phyloP scores from a whole-genome alignment of 2,113 vertebrate genomes.

The Nycticebus coucang region DNA sequence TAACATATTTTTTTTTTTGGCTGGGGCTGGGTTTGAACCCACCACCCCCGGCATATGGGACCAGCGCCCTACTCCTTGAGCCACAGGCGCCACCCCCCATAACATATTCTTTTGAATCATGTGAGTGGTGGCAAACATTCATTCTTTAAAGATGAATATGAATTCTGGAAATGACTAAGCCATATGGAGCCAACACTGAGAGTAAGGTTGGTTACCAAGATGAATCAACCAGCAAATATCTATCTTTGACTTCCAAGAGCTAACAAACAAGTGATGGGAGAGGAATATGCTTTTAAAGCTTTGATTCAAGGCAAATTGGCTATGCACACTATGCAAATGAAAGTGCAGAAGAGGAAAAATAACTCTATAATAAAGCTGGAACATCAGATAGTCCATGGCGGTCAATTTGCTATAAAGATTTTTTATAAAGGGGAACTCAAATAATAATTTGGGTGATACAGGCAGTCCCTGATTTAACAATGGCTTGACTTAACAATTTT shows the following conservation, averaged over 20 bases:
- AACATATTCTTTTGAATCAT: conserved; percentile 20
- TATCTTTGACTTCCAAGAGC: neutral
- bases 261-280: neutral
- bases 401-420: neutral
- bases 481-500: neutral
- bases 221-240: conserved; percentile 9
- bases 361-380: conserved; percentile 7
- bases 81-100: no score
- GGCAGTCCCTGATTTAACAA: neutral
- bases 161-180: neutral
- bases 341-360: neutral
- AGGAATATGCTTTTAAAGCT: neutral
- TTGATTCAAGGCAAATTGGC: neutral
- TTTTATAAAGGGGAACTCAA: neutral
- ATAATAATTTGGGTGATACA: neutral
- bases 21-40: no score
- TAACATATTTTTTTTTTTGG: neutral
- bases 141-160: neutral
- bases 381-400: neutral
- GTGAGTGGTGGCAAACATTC: neutral
- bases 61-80: no score
- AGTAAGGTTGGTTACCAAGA: neutral
- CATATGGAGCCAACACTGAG: neutral
- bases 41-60: no score
- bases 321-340: neutral